A percentile compares a stretch with the other conserved stretches of the same genome.
Conservation (phyloP, 2,797 vertebrate species). For the Danio aesculapii region DNA sequence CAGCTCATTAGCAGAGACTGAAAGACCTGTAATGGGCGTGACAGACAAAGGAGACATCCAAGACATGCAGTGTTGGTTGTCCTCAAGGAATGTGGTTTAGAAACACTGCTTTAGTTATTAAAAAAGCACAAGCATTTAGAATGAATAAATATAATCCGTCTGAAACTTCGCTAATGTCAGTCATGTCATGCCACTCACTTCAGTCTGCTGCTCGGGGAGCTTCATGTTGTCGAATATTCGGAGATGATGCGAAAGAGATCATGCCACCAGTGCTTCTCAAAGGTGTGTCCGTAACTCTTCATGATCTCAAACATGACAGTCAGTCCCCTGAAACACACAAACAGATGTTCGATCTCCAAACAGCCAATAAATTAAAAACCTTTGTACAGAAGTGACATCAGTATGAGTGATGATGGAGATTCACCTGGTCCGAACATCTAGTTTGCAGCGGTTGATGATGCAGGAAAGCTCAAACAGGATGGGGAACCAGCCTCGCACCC, state of each 20-base stretch:
- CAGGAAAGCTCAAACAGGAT: constrained; percentile 96
- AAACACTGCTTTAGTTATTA: too few species aligned
- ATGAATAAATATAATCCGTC: too few species aligned
- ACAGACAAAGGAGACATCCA: too few species aligned
- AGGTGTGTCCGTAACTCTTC: constrained; percentile 96
- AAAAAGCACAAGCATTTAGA: too few species aligned
- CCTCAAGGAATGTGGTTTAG: too few species aligned
- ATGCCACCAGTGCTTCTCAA: constrained; percentile 98
- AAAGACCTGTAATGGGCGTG: too few species aligned
- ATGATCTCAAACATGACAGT: constrained; percentile 99
- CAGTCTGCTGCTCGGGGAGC: constrained; percentile 94
- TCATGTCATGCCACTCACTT: constrained; percentile 77
- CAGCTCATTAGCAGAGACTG: too few species aligned
- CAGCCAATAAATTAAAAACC: neutral
- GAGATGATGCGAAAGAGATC: constrained; percentile 96
- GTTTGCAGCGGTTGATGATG: constrained; percentile 95
- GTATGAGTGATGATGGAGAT: neutral
- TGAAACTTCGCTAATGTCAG: neutral
- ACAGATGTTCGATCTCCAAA: constrained; percentile 16
- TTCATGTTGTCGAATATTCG: constrained; percentile 99
- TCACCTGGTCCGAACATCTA: constrained; percentile 94
- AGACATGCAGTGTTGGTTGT: too few species aligned
- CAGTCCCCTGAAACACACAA: constrained; percentile 83
- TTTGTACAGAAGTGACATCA: neutral
- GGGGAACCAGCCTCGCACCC: constrained; percentile 98